phyloP scores from a whole-genome alignment of 1,140 invertebrate species.

The Papilio machaon region DNA sequence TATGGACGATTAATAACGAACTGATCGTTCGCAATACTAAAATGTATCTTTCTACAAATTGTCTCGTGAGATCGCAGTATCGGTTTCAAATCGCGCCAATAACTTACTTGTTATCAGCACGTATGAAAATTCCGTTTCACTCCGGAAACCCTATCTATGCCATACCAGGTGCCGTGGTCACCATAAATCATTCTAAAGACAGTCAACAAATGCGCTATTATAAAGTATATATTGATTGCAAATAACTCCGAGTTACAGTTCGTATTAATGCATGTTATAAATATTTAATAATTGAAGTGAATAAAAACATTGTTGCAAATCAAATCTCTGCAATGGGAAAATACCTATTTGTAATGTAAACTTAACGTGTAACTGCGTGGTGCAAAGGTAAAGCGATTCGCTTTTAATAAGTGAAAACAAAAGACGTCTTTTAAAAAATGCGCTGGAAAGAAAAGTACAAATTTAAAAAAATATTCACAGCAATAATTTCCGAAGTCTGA shows the following conservation, averaged over 20 bases:
- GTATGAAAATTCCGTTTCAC: slow-evolving; percentile 25
- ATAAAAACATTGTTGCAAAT: slow-evolving; percentile 72
- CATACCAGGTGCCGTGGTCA: not conserved
- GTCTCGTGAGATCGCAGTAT: not conserved
- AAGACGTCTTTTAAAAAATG: not conserved
- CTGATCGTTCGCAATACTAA: not conserved
- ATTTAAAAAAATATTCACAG: no score
- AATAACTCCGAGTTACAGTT: slow-evolving; percentile 37
- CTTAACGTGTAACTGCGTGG: slow-evolving; percentile 63
- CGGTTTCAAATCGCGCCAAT: slow-evolving; percentile 21
- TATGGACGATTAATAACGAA: no score
- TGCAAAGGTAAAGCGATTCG: slow-evolving; percentile 43
- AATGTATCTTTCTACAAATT: not conserved
- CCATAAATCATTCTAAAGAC: slow-evolving; percentile 31
- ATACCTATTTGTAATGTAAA: slow-evolving; percentile 74
- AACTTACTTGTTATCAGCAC: slow-evolving; percentile 31
- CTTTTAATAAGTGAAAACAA: not conserved
- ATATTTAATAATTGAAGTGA: slow-evolving; percentile 71
- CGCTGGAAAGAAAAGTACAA: no score
- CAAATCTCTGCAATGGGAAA: slow-evolving; percentile 72
- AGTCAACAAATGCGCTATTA: slow-evolving; percentile 16
- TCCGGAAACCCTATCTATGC: not conserved
- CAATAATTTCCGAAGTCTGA: not conserved
- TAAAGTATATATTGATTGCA: slow-evolving; percentile 31
- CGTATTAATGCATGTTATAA: slow-evolving; percentile 50